Conservation (phyloP, 1,140 invertebrate species). For the Mamestra configurata region DNA sequence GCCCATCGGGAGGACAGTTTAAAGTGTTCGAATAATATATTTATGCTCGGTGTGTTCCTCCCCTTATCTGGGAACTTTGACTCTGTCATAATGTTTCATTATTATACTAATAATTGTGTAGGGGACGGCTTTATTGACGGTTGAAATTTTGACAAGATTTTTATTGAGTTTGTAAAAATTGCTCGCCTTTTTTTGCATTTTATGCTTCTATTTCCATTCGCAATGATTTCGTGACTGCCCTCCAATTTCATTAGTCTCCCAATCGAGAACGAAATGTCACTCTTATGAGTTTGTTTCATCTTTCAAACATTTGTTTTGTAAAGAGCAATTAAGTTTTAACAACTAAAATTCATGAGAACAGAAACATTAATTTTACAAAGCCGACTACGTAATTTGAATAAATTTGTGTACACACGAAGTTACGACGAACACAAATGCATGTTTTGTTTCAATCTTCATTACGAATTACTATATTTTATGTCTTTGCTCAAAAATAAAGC, state of each 20-base stretch:
- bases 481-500: constrained; percentile 13
- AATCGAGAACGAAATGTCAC: background rate
- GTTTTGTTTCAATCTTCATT: constrained; percentile 31
- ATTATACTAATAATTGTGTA: constrained; percentile 49
- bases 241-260: background rate
- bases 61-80: constrained; percentile 46
- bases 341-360: background rate
- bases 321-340: background rate
- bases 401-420: background rate
- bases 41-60: constrained; percentile 51
- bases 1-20: constrained; percentile 59
- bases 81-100: constrained; percentile 52
- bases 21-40: constrained; percentile 64
- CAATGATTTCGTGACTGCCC: background rate
- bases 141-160: constrained; percentile 29
- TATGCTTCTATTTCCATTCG: background rate
- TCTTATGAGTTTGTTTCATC: background rate
- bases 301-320: background rate
- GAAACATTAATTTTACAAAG: background rate
- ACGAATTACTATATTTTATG: constrained; percentile 9
- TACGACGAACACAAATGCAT: background rate
- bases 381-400: background rate
- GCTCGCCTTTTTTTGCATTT: constrained; percentile 3
- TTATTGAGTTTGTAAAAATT: constrained; percentile 25
- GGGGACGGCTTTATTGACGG: constrained; percentile 29